Evolutionary conservation across 2,113 vertebrate species (phyloP), one percentile per base, ranked within the genome.

Genomic region (Petromus typicus): DNA sequence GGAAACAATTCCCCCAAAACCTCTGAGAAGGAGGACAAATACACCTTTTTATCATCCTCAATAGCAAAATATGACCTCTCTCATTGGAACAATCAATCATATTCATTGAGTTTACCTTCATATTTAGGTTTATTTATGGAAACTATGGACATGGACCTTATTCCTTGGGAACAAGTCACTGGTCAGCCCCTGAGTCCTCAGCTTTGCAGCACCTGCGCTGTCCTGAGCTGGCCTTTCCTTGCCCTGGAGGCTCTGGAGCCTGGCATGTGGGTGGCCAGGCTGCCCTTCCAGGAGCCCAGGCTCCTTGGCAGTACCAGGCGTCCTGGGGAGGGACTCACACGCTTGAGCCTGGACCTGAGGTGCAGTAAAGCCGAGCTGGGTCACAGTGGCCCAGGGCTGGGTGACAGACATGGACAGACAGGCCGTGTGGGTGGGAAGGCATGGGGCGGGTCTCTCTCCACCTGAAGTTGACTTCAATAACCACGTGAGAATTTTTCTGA

Each of bases 11-110:
- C 61, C 57, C 25, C 11, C 32, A 83, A 92, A n/a, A 66, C 92
- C 85, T 92, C 79, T 45, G 63, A 95, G 40, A 96, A 95, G 12
- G 23, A 45, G 22, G 66, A 79, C 84, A 89, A 96, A 86, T 94
- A 93, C 7, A 79, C 30, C 9, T 97, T 90, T 93, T 96, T 43
- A 73, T 84, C 37, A 83, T 91, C 5, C 14, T 93, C 76, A 89
- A 76, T 64, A 91, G 64, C 48, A 81, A 91, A 95, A 43, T 34
- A 37, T 89, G 56, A 89, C 90, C 40, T 61, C 30, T 73, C 51
- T 89, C 43, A 13, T 94, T 80, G 84, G 63, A 96, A 92, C 13
- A 73, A 81, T 66, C 45, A 66, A 12, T 73, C 86, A 51, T 82
- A 61, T 86, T 86, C 88, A 84, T 57, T 45, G 30, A 56, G 54